Evolutionary conservation across 1,140 invertebrate genomes (phyloP).

Genomic region (Drosophila jambulina): DNA sequence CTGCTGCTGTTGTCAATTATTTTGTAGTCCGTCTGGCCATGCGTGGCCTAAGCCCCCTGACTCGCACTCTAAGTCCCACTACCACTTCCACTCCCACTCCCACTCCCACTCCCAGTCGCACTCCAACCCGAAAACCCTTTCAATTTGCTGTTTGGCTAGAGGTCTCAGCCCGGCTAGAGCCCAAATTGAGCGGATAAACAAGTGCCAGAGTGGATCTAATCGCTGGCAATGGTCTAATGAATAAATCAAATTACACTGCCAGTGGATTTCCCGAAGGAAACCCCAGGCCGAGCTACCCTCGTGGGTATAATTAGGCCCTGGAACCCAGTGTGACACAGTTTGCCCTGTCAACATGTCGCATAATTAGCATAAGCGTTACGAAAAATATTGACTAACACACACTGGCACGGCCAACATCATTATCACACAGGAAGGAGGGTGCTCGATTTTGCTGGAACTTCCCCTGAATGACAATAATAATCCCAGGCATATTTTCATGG

Average conservation of each 20-base stretch:
- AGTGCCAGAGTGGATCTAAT: constrained; percentile 39
- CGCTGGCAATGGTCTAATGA: constrained; percentile 52
- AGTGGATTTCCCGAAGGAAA: constrained; percentile 25
- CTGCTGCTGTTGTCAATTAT: constrained; percentile 71
- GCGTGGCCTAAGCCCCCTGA: constrained; percentile 47
- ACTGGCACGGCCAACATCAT: constrained; percentile 24
- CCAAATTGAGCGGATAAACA: constrained; percentile 74
- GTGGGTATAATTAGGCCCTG: constrained; percentile 67
- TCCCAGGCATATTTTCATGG: constrained; percentile 63
- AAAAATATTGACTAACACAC: constrained; percentile 74
- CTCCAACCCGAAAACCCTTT: constrained; percentile 49
- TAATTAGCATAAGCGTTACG: constrained; percentile 77
- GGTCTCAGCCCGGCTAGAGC: constrained; percentile 45
- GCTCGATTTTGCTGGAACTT: constrained; percentile 3
- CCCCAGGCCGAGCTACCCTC: constrained; percentile 11
- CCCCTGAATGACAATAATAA: constrained; percentile 52
- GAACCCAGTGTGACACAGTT: constrained; percentile 59
- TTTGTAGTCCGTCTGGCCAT: constrained; percentile 59
- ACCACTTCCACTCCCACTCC: constrained; percentile 43
- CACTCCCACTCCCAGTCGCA: constrained; percentile 51
- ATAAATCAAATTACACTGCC: constrained; percentile 52
- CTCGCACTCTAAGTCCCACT: constrained; percentile 47
- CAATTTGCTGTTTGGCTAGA: constrained; percentile 77
- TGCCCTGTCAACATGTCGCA: constrained; percentile 71
- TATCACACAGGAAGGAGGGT: constrained; percentile 11